Evolutionary conservation across 2,888 invertebrate species (phyloP), one percentile per base, ranked within the genome.

Genomic region (Periphyllus acericola): DNA sequence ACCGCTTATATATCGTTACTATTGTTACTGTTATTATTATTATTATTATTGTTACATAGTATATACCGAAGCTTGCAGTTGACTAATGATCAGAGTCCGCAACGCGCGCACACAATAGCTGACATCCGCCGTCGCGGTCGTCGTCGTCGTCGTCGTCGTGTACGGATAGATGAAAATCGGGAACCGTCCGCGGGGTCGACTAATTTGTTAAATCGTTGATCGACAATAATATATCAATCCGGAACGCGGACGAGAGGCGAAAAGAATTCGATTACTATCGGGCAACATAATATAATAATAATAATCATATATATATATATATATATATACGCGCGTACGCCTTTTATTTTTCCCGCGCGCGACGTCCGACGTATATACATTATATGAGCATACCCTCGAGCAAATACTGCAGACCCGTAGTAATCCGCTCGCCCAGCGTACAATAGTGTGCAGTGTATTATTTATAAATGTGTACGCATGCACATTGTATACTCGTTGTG

Each of bases 171-270:
- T 55, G 75, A 83, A 60, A 74, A 75, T 75, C 75, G 83, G 60
- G 60, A 55, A 14, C 40, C 36, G 74, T 71, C 40, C 14, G 11
- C 52, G 74, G 25, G 60, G 36, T 40, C 80, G 29, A 21, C 72
- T 76, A 84, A 84, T 84, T 84, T 66, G 75, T 84, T 46, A 84
- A 46, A 76, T n/a, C 84, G 46, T 66, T 17, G 84, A 68, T 66
- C 32, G 66, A 66, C 84, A 17, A 60, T 36, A 17, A 60, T 36
- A 2, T 40, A 36, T n/a, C 68, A 68, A 46, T 68, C 40, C 19
- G 21, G 36, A n/a, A 5, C 84, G 83, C 40, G 83, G 21, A 75
- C 40, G 29, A 83, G 21, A 60, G 71, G 9, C 55, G 60, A 74
- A 21, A 40, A 29, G 32, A 68, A 84, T 76, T 84, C 75, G 66